A percentile compares a stretch with the other conserved stretches of the same genome.
Evolutionary conservation across 1,140 invertebrate species (phyloP).

Genomic region (Paralvinella palmiformis): DNA sequence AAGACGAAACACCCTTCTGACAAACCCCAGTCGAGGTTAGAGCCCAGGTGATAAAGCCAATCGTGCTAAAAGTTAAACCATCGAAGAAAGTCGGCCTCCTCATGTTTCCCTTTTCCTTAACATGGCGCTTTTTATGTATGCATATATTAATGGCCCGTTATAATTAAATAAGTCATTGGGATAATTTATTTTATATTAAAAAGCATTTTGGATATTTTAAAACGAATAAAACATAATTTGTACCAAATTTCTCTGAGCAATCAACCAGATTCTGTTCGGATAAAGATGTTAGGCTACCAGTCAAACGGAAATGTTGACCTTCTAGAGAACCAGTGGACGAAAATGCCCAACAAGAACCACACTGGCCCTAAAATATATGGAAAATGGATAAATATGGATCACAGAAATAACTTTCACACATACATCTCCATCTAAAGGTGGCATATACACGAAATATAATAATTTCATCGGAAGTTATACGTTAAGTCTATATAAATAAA

Average conservation of each 20-base stretch:
- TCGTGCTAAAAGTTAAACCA: no score
- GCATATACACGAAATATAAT: not conserved
- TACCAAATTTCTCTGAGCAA: constrained; percentile 56
- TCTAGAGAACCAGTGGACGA: constrained; percentile 74
- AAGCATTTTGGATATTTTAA: not conserved
- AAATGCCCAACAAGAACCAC: constrained; percentile 19
- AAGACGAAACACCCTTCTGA: no score
- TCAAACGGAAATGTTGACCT: constrained; percentile 82
- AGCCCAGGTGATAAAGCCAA: no score
- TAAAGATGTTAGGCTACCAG: constrained; percentile 72
- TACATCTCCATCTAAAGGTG: not conserved
- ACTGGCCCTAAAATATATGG: not conserved
- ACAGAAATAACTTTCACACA: not conserved
- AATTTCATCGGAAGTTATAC: not conserved
- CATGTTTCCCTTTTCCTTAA: no score
- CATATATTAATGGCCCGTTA: not conserved
- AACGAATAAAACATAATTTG: not conserved
- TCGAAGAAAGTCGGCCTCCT: no score
- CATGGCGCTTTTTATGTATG: no score
- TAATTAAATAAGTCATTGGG: not conserved
- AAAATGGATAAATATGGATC: not conserved
- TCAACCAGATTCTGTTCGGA: constrained; percentile 95
- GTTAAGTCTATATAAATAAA: not conserved
- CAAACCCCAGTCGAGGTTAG: no score
- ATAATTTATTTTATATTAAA: not conserved